Base-by-base conservation (phyloP, 1,140 invertebrate genomes). In the Calephelis virginiensis region DNA sequence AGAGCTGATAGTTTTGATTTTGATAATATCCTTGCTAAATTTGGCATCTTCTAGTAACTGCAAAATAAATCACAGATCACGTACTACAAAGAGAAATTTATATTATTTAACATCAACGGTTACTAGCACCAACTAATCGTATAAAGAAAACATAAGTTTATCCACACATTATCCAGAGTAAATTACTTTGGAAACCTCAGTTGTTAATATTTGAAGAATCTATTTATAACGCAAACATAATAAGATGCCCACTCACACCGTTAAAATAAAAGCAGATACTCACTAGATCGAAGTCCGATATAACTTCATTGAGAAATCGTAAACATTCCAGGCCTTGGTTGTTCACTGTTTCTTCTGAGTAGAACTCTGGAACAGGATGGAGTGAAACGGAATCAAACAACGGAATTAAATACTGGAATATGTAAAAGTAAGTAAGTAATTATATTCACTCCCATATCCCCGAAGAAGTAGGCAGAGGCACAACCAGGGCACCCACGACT, bases 1-100 rank as follows among this genome's bases (percentile, higher is more conserved):
- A 1, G 97, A 98, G 38, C 98, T 97, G 75, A 99, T 99, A 11
- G 98, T 99, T 92, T 99, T 99, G 61, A 99, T 99, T 93, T 99
- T 99, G 63, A 97, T 98, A 46, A 98, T 97, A 78, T 97, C 95
- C 83, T 96, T 95, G 83, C 97, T 98, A 68, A 85, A 89, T 81
- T 97, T 95, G 0, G 94, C 93, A 65, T 96, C 93, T 79, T 98
- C 97, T 67, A 98, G 82, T 66, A 98, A 91, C 97, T 98, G 86
- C 49, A 93, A 68, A 72, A 53, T 71, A 71, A 68, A 74, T 75
- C 66, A 68, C 56, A 14, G 28, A 48, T 38, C 48, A 17, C 40
- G 12, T 50, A 38, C 53, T 37, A 47, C 8, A 28, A 40, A 38
- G 0, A 47, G 11, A 47, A 64, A 49, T 48, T 50, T 49, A 6